Evolutionary conservation across 2,797 vertebrate species (phyloP), one percentile per base, ranked within the genome.

Genomic region (Bradypus variegatus): DNA sequence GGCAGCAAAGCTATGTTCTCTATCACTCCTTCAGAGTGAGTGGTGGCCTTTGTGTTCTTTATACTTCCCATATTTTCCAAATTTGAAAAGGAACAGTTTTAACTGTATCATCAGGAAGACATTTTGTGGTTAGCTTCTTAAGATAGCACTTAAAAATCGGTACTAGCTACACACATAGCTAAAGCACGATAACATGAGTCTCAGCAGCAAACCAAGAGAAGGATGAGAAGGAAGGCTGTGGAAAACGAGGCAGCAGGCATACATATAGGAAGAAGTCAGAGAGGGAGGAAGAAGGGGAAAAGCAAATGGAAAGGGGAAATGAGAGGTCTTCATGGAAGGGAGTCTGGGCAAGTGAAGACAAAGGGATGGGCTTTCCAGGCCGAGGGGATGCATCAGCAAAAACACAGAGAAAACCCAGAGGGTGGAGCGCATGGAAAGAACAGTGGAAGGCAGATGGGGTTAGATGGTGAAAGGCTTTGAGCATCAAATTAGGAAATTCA

Each of bases 51-150:
- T 21, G 9, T 23, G 23, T 70, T 92, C 45, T n/a, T 84, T 31
- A n/a, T 29, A 19, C 38, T 70, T 50, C 14, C 58, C 11, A 3
- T 29, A 60, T 19, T 69, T 90, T 67, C 83, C 76, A 88, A 33
- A 72, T 83, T 80, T 83, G 19, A 94, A 94, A 86, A 41, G 23
- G 31, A 92, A 41, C 15, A 4, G 5, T 55, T 92, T 70, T 65
- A 55, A 83, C 14, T 55, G 25, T 45, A 70, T 10, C 38, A 53
- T 72, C 58, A 48, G 33, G 23, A 73, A 84, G 45, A 18, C 33
- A 12, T 50, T 70, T 58, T 19, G 36, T 48, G 36, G 16, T 75
- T 36, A 45, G 31, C 48, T 89, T 89, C 77, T 48, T 69, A 83
- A 50, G 14, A 5, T 23, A 76, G 14, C 33, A 60, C 58, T 67